Evolutionary conservation across 2,888 invertebrate genomes (phyloP).

Genomic region (Dendrolimus pini): DNA sequence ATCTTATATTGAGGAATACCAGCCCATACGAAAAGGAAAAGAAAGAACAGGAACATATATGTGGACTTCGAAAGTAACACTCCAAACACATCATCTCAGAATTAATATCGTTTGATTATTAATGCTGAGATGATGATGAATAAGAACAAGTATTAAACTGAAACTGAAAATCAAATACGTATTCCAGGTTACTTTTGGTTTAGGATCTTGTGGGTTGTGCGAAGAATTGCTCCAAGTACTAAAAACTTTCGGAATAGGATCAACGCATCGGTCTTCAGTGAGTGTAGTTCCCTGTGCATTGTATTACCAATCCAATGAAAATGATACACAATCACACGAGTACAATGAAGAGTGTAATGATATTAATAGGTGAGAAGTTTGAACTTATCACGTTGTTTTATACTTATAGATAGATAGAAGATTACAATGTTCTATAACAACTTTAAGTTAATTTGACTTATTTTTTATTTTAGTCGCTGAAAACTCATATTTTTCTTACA

Average conservation of each 20-base stretch:
- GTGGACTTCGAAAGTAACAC: too few relatives aligned
- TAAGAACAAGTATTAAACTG: too few relatives aligned
- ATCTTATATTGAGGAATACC: too few relatives aligned
- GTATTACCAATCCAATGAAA: slow-evolving; percentile 51
- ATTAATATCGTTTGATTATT: too few relatives aligned
- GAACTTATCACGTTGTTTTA: too few relatives aligned
- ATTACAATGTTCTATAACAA: neutral
- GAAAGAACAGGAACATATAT: too few relatives aligned
- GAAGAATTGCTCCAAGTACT: slow-evolving; percentile 78
- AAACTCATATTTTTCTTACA: neutral
- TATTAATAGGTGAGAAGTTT: neutral
- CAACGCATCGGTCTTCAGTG: slow-evolving; percentile 73
- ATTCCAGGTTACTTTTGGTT: slow-evolving; percentile 73
- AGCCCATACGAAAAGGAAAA: too few relatives aligned
- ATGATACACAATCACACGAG: slow-evolving; percentile 3
- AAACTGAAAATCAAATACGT: neutral
- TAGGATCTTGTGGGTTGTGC: slow-evolving; percentile 74
- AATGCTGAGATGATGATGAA: too few relatives aligned
- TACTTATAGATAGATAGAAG: neutral
- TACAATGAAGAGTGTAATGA: slow-evolving; percentile 2
- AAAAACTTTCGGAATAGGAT: slow-evolving; percentile 78
- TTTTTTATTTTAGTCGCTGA: neutral
- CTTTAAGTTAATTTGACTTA: neutral
- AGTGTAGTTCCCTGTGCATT: slow-evolving; percentile 80
- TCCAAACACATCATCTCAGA: too few relatives aligned